These are phyloP conservation scores for Salvelinus fontinalis DNA, from an alignment of 2,113 vertebrate species.

Conservation along the genomic window DNA sequence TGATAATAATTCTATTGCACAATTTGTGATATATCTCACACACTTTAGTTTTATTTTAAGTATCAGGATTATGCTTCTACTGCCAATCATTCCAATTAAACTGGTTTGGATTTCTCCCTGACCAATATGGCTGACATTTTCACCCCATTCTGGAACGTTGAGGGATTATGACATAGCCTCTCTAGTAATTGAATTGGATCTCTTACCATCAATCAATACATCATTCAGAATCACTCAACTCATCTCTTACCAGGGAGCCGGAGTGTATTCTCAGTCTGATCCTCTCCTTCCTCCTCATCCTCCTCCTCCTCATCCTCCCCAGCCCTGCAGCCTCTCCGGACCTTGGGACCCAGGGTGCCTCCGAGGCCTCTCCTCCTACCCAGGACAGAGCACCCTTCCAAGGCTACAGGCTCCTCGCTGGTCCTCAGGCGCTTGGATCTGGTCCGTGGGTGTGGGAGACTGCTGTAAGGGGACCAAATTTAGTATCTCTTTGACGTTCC, in stretches of 20 bases:
- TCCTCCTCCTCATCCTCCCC: slow-evolving; percentile 24
- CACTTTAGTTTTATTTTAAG: too few species aligned
- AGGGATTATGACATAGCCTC: too few species aligned
- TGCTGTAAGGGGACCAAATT: slow-evolving; percentile 35
- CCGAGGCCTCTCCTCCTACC: slow-evolving; percentile 56
- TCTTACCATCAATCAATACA: too few species aligned
- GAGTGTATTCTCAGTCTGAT: slow-evolving; percentile 43
- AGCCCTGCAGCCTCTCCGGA: slow-evolving; percentile 37
- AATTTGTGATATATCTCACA: too few species aligned
- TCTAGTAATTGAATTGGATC: too few species aligned
- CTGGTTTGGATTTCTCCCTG: too few species aligned
- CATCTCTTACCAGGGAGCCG: slow-evolving; percentile 60
- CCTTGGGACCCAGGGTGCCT: slow-evolving; percentile 53
- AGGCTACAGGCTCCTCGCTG: slow-evolving; percentile 70
- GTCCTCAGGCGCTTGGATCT: slow-evolving; percentile 87
- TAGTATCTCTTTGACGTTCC: background rate
- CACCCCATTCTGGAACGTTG: too few species aligned
- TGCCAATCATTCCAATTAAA: too few species aligned
- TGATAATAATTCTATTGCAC: too few species aligned
- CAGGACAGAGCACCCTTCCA: slow-evolving; percentile 57
- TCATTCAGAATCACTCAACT: background rate
- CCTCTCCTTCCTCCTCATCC: slow-evolving; percentile 37
- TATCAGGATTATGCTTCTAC: too few species aligned
- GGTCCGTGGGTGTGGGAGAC: slow-evolving; percentile 77
- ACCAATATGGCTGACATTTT: too few species aligned